phyloP scores from a whole-genome alignment of 1,140 invertebrate genomes.

The Papilio polyxenes region DNA sequence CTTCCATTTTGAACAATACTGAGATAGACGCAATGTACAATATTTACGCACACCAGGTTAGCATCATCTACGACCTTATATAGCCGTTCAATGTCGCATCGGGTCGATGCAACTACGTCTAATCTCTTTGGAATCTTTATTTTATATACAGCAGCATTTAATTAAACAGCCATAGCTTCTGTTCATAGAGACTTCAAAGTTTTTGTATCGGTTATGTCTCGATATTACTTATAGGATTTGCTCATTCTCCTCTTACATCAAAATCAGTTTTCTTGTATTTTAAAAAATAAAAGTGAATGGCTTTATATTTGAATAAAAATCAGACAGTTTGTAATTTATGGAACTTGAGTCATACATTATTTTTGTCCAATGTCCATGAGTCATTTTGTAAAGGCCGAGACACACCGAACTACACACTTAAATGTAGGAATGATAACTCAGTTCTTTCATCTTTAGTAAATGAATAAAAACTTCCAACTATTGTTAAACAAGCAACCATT shows the following conservation, averaged over 20 bases:
- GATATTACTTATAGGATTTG: too few relatives aligned
- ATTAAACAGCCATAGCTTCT: not conserved
- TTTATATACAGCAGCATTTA: not conserved
- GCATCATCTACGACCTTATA: not conserved
- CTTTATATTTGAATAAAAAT: not conserved
- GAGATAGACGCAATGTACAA: too few relatives aligned
- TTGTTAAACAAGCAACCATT: not conserved
- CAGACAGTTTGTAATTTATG: not conserved
- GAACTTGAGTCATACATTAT: slow-evolving; percentile 2
- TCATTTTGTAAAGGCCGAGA: not conserved
- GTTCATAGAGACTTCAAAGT: not conserved
- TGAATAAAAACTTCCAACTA: not conserved
- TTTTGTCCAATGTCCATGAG: not conserved
- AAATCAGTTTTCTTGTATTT: not conserved
- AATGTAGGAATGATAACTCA: not conserved
- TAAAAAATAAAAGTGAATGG: not conserved
- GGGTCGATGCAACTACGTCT: not conserved
- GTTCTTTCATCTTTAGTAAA: not conserved
- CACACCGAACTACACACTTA: not conserved
- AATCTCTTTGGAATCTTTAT: not conserved
- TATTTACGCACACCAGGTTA: not conserved
- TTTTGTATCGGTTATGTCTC: not conserved
- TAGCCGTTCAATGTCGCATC: slow-evolving; percentile 4
- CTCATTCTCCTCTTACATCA: too few relatives aligned
- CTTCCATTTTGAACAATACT: too few relatives aligned